Percentiles rank a stretch among this genome's conserved stretches.
These are phyloP conservation scores for Euphydryas editha DNA, from an alignment of 2,888 invertebrate species.

Conservation along the genomic window DNA sequence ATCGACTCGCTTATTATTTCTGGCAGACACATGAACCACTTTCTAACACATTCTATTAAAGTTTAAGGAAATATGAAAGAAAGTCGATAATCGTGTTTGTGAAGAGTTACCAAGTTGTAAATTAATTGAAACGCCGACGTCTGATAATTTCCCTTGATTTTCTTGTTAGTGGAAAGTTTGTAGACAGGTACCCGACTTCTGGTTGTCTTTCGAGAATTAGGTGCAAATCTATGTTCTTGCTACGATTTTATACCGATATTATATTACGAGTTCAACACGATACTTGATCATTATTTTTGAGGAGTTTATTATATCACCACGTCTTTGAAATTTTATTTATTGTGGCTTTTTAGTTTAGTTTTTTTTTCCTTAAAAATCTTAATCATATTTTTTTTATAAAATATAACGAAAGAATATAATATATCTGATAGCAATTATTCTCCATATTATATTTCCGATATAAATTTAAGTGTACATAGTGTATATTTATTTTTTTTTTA, in stretches of 20 bases:
- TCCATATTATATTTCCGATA: no score
- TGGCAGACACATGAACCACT: neutral
- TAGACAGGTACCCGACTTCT: constrained; percentile 43
- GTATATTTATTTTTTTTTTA: no score
- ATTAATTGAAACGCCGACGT: constrained; percentile 75
- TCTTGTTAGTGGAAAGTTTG: constrained; percentile 64
- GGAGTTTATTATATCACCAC: neutral
- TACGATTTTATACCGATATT: constrained; percentile 8
- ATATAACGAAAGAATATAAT: no score
- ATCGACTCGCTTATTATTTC: neutral
- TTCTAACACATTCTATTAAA: constrained; percentile 10
- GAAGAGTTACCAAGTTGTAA: constrained; percentile 70
- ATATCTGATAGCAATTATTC: no score
- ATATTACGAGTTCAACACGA: constrained; percentile 7
- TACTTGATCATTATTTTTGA: constrained; percentile 14
- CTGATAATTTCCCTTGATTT: constrained; percentile 80
- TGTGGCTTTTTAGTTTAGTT: no score
- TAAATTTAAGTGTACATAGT: no score
- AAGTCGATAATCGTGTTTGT: constrained; percentile 51
- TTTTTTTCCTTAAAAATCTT: no score
- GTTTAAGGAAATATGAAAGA: constrained; percentile 28
- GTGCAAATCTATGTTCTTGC: constrained; percentile 14
- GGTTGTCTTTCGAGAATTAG: constrained; percentile 41
- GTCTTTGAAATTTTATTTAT: neutral
- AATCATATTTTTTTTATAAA: no score